A percentile compares a stretch with the other conserved stretches of the same genome.
Evolutionary conservation across 2,888 invertebrate species (phyloP).

Genomic region (Pollenia griseotomentosa): DNA sequence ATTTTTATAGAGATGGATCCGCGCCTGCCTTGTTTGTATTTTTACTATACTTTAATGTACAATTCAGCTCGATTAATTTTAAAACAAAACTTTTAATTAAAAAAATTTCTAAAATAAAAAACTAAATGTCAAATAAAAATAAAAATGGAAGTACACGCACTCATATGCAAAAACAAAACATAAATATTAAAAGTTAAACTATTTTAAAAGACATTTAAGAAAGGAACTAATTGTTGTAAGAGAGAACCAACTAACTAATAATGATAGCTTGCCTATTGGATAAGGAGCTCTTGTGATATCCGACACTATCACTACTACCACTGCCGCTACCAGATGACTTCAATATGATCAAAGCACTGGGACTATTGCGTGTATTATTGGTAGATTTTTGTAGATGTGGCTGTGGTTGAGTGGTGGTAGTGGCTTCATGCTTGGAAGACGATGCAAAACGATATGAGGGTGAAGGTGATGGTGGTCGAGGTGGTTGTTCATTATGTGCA

Average conservation of each 20-base stretch:
- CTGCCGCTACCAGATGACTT: conserved; percentile 74
- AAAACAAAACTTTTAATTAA: too few species aligned
- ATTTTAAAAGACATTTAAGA: conserved; percentile 35
- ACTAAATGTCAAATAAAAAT: too few species aligned
- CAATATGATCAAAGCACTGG: conserved; percentile 71
- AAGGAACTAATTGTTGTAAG: conserved; percentile 19
- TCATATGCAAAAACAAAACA: background rate
- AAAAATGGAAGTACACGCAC: too few species aligned
- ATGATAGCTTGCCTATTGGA: conserved; percentile 77
- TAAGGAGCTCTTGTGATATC: conserved; percentile 76
- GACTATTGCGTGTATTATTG: conserved; percentile 70
- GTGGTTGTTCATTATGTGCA: conserved; percentile 67
- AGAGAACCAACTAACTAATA: conserved; percentile 63
- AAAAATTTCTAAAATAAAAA: too few species aligned
- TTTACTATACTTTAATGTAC: too few species aligned
- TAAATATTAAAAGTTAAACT: background rate
- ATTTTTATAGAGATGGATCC: too few species aligned
- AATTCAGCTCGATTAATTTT: too few species aligned
- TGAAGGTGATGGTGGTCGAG: conserved; percentile 75
- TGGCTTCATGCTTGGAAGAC: conserved; percentile 76
- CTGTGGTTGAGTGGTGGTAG: conserved; percentile 64
- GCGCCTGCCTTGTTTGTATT: too few species aligned
- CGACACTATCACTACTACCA: conserved; percentile 75
- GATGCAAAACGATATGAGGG: conserved; percentile 76
- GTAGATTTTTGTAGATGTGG: conserved; percentile 59